phyloP scores from a whole-genome alignment of 92 coral and sea anemone species.

The Actinostola sp. region DNA sequence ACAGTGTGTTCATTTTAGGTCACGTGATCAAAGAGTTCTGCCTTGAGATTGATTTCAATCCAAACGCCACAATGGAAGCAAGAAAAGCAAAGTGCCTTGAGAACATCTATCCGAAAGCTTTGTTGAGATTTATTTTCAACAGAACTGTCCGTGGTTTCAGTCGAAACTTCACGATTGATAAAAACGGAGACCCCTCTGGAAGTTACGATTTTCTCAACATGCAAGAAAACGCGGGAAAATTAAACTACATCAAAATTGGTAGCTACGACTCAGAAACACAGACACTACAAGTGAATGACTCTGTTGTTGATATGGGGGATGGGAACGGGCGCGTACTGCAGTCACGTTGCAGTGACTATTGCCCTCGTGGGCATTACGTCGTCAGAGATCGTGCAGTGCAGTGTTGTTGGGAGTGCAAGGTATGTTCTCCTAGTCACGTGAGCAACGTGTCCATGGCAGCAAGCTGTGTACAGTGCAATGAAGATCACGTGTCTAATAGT shows the following conservation, averaged over 20 bases:
- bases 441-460: slow-evolving; percentile 59
- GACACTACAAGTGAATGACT: slow-evolving; percentile 18
- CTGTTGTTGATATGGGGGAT: slow-evolving; percentile 9
- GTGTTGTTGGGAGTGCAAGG: slow-evolving; percentile 81
- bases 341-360: slow-evolving; percentile 51
- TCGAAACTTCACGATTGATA: slow-evolving; percentile 40
- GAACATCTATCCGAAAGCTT: slow-evolving; percentile 37
- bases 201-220: slow-evolving; percentile 58
- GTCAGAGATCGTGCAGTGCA: slow-evolving; percentile 18
- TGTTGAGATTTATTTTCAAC: slow-evolving; percentile 49
- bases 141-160: slow-evolving; percentile 47
- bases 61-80: background rate
- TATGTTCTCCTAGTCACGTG: slow-evolving; percentile 52
- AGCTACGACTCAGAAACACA: slow-evolving; percentile 16
- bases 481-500: slow-evolving; percentile 37
- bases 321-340: background rate
- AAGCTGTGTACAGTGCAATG: slow-evolving; percentile 57
- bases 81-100: slow-evolving; percentile 30
- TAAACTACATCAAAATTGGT: slow-evolving; percentile 13
- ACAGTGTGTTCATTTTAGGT: slow-evolving; percentile 72
- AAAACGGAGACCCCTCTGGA: slow-evolving; percentile 66
- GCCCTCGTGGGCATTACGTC: slow-evolving; percentile 65
- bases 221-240: slow-evolving; percentile 14
- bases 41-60: background rate
- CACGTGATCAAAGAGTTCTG: slow-evolving; percentile 54